Base-by-base conservation (phyloP, 2,113 vertebrate species). In the Brevimyrus niger region DNA sequence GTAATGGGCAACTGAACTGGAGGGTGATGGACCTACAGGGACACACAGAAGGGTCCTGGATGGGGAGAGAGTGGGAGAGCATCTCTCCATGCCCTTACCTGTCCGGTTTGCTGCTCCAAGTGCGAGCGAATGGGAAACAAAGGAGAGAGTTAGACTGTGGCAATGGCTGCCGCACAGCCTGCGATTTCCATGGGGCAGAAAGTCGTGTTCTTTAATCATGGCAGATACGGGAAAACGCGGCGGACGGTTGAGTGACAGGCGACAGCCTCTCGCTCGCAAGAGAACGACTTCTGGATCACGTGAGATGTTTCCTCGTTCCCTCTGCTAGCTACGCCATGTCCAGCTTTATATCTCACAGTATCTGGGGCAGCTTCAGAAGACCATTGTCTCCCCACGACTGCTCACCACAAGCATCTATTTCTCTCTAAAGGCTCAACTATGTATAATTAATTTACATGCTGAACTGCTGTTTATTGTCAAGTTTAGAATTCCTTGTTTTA, bases 21-120 rank as follows among this genome's bases (percentile, higher is more conserved):
- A 42, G 35, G 17, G 13, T 80, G 35, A 35, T 23, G 44, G 44
- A 19, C 19, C 42, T 84, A n/a, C 13, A 84, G 8, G 44, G n/a
- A 23, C 82, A 84, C 3, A 76, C 35, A 38, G 69, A 38, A 80
- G 15, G 31, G 35, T 80, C 35, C 73, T 42, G 73, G 73, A 3
- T 31, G 55, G 3, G 46, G 35, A 84, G 35, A 19, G 23, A 6
- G 13, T 35, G 27, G 21, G 4, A 47, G n/a, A 48, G 23, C 11
- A 31, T 10, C n/a, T 38, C 11, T 87, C 93, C 93, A 86, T 91
- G 10, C 93, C 95, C 98, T 99, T 97, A 99, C 98, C 98, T 99
- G 98, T 99, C 98, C 91, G 98, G 98, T 96, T 99, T 99, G 97
- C 98, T 99, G 97, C 96, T 98, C 97, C 98, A 96, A 96, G 96